Base-by-base conservation (phyloP, 1,140 invertebrate species). In the Pararge aegeria region DNA sequence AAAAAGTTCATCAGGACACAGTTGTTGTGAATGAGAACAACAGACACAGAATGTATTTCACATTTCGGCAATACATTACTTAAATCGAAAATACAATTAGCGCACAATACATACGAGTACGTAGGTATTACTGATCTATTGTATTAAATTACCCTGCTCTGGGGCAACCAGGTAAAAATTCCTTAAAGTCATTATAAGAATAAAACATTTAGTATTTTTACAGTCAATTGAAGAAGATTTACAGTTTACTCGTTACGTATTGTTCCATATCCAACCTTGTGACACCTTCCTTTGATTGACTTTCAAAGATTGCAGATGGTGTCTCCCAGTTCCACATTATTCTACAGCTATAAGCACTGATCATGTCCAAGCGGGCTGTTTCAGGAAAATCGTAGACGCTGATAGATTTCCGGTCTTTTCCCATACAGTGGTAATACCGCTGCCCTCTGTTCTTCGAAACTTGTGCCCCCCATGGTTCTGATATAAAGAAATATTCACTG, bases 391-490 rank as follows among this genome's bases (percentile, higher is more conserved):
- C 7, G 56, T 75, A 85, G 9, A 73, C 70, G 54, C 80, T 87
- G n/a, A 29, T 60, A 16, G 51, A 61, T 60, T 76, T 73, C n/a
- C 68, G 64, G 49, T 81, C 63, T 54, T 69, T 71, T 12, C 70
- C 72, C 12, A 70, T 61, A 1, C 68, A 52, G 48, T 73, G 82
- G 29, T 82, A 88, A 66, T 90, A 90, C 55, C 86, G 81, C 5
- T 7, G 29, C 3, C 78, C 80, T 27, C 49, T 67, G 10, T 61
- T 81, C 63, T 80, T 88, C 1, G 87, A 90, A 40, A 86, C 81
- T 34, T 73, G 71, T 3, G 80, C 71, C 20, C 72, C 74, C 89
- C 89, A 90, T 15, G 89, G 87, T 21, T 87, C 89, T 90, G 64
- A 44, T 85, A 85, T 30, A 63, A 54, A 59, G 54, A 57, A 40